A percentile compares a stretch with the other conserved stretches of the same genome.
Conservation (phyloP, 2,797 vertebrate species). For the Cyprinella venusta region DNA sequence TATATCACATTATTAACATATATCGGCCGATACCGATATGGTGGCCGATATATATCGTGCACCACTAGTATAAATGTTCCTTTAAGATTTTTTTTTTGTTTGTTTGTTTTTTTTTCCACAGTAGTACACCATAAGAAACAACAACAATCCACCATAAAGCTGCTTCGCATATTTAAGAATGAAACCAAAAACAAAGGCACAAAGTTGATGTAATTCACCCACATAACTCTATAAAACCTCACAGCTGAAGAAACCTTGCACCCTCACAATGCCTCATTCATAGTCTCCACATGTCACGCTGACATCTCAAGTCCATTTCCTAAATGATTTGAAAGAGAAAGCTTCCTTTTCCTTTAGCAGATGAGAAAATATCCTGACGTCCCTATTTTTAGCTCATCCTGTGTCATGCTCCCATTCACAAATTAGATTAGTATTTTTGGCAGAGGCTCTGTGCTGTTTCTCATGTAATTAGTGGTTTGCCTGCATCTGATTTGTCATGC, state of each 20-base stretch:
- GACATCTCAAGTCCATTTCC: slow-evolving; percentile 51
- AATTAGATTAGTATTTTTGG: slow-evolving; percentile 63
- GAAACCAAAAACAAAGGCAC: background rate
- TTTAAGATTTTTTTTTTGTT: too few relatives aligned
- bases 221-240: background rate
- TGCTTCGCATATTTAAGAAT: background rate
- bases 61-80: background rate
- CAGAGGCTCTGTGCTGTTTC: slow-evolving; percentile 52
- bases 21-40: too few relatives aligned
- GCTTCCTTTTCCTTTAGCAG: slow-evolving; percentile 59
- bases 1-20: too few relatives aligned
- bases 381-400: slow-evolving; percentile 63
- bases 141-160: background rate
- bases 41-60: too few relatives aligned
- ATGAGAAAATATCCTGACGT: slow-evolving; percentile 56
- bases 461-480: slow-evolving; percentile 53
- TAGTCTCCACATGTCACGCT: slow-evolving; percentile 42
- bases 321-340: slow-evolving; percentile 61
- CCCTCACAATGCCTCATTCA: slow-evolving; percentile 67
- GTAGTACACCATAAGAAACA: background rate
- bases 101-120: background rate
- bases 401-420: slow-evolving; percentile 58
- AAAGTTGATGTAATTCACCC: background rate
- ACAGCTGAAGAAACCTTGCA: slow-evolving; percentile 34
- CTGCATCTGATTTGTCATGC: slow-evolving; percentile 46